Base-by-base conservation (phyloP, 2,888 invertebrate genomes). In the Megaustenia siamemsis region DNA sequence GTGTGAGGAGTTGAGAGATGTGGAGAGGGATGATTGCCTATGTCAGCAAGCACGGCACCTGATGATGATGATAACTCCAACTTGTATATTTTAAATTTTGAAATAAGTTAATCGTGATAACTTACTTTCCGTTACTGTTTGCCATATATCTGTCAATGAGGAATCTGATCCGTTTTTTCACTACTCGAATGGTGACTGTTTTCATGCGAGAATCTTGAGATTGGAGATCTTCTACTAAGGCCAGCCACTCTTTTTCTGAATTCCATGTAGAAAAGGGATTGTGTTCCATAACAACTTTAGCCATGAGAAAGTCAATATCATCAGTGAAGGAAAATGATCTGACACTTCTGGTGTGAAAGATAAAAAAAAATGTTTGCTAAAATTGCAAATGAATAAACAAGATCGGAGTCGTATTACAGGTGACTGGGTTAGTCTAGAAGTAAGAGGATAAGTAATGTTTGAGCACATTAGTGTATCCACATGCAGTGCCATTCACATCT, bases 91-190 rank as follows among this genome's bases (percentile, higher is more conserved):
- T n/a, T n/a, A n/a, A n/a, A n/a, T n/a, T n/a, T n/a, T n/a, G n/a
- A n/a, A n/a, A 35, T 4, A 15, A 68, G 15, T 15, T 35, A 38
- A 68, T 1, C 15, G 38, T 1, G 1, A 69, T 10, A 0, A 63
- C 80, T 81, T 53, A 80, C 84, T 84, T 84, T n/a, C 84, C 84
- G 75, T 84, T 84, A 45, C 84, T 84, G 40, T 80, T 80, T n/a
- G 84, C 73, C 80, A 84, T 79, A 66, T 80, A 84, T 79, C 84
- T 79, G 75, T 84, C 84, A 18, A 84, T 84, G 28, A 84, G 49
- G 35, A 84, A 80, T 49, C 84, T 43, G 24, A 84, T 84, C 66
- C 84, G 73, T 60, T 84, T 84, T 49, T 79, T 80, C 40, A 79
- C 79, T 21, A 80, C 80, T 10, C 79, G 84, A 38, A 80, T 75